Base-by-base conservation (phyloP, 1,140 invertebrate species). In the Stegodyphus mimosarum region DNA sequence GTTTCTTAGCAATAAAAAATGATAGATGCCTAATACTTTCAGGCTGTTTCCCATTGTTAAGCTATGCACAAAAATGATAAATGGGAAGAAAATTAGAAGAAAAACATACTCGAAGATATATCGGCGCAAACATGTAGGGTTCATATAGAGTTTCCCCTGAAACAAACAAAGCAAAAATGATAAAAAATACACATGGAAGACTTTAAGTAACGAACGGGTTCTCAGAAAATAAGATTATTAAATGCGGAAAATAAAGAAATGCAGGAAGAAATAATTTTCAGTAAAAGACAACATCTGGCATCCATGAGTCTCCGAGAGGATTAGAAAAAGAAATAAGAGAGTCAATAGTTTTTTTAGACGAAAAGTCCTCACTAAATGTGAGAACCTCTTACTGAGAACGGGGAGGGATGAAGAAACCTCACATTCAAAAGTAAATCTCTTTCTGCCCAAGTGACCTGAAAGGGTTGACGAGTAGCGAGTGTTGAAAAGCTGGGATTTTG, bases 191-290 rank as follows among this genome's bases (percentile, higher is more conserved):
- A 78, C 50, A 78, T 69, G 76, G 64, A 78, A 78, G 76, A 17
- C 50, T 78, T 78, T 67, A 78, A 69, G 66, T 33, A 63, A 11
- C 50, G 48, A 81, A 81, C 51, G 70, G 18, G 70, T 81, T 81
- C 79, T 64, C n/a, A 51, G 79, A 81, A 81, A 81, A 81, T 72
- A 73, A 81, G 79, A 81, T 81, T 81, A 81, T 81, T 81, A 72
- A 81, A 81, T 81, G 18, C 48, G 17, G 53, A 81, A 64, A 73
- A 73, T 55, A 81, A 81, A 72, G 70, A 73, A 81, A 73, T 10
- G 78, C 72, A 84, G 81, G 81, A 83, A 83, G 81, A 76, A 84
- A 84, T 84, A 75, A 75, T 84, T 84, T 84, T 84, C 81, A 84
- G 72, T 84, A 84, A 84, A 84, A 74, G 81, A 84, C 81, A 84